Evolutionary conservation across 1,140 invertebrate species (phyloP).

Genomic region (Melipona quadrifasciata): DNA sequence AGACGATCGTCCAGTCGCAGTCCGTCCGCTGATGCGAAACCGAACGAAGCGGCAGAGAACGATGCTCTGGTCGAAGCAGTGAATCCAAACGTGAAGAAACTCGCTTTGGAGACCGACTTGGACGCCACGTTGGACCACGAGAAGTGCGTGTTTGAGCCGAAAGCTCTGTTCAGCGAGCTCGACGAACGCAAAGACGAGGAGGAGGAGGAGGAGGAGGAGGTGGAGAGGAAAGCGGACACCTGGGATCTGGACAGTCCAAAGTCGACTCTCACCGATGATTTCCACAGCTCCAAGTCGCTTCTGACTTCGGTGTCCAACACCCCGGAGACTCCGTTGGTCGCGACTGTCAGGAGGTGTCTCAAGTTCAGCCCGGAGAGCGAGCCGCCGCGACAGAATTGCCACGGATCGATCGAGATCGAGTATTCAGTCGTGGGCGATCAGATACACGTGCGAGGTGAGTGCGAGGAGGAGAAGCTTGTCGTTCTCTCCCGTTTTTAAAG

Average conservation of each 20-base stretch:
- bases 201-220: slow-evolving; percentile 37
- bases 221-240: slow-evolving; percentile 64
- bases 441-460: slow-evolving; percentile 79
- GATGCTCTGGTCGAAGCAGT: slow-evolving; percentile 71
- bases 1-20: slow-evolving; percentile 66
- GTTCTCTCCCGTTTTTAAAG: background rate
- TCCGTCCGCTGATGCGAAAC: slow-evolving; percentile 55
- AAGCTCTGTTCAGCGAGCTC: slow-evolving; percentile 32
- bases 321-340: slow-evolving; percentile 77
- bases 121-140: slow-evolving; percentile 70
- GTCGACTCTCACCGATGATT: slow-evolving; percentile 76
- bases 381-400: slow-evolving; percentile 58
- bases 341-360: slow-evolving; percentile 79
- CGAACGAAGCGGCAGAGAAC: slow-evolving; percentile 16
- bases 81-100: slow-evolving; percentile 76
- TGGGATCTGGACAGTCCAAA: slow-evolving; percentile 79
- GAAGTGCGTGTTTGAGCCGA: slow-evolving; percentile 35
- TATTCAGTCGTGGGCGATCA: slow-evolving; percentile 73
- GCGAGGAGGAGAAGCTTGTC: background rate
- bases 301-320: slow-evolving; percentile 73
- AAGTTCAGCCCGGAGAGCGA: slow-evolving; percentile 79
- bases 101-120: slow-evolving; percentile 76
- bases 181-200: slow-evolving; percentile 59
- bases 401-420: slow-evolving; percentile 80
- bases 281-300: slow-evolving; percentile 77